A percentile compares a stretch with the other conserved stretches of the same genome.
Evolutionary conservation across 2,113 vertebrate species (phyloP).

Genomic region (Dipodomys spectabilis): DNA sequence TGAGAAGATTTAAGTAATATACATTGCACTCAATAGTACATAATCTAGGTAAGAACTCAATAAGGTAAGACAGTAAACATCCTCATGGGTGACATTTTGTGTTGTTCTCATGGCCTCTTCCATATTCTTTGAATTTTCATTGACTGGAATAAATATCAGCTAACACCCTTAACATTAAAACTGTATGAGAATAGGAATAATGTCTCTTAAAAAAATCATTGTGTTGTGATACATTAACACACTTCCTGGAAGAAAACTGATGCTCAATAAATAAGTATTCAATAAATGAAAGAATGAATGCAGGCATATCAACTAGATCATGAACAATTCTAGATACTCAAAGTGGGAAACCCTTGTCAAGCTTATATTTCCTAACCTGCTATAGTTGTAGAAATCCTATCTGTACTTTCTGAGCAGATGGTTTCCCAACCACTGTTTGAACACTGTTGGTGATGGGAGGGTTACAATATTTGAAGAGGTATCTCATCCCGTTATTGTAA

Average conservation of each 20-base stretch:
- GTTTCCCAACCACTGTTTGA: background rate
- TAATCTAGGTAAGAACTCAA: background rate
- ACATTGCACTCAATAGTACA: background rate
- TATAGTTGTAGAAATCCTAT: background rate
- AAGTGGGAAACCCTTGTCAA: slow-evolving; percentile 6
- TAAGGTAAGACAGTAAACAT: background rate
- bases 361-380: background rate
- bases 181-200: background rate
- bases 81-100: background rate
- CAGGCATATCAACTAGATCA: slow-evolving; percentile 9
- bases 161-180: too few relatives aligned
- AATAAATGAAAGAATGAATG: background rate
- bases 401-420: background rate
- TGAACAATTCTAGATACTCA: background rate
- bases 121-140: background rate
- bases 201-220: background rate
- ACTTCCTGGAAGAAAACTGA: background rate
- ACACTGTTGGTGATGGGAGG: background rate
- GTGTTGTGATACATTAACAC: background rate
- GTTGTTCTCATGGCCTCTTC: background rate
- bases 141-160: too few relatives aligned
- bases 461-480: background rate
- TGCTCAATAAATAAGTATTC: background rate
- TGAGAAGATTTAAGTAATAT: slow-evolving; percentile 3
- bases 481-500: background rate